Percentiles rank a stretch among this genome's conserved stretches.
phyloP scores from a whole-genome alignment of 1,140 invertebrate genomes.

The Metopolophium dirhodum region DNA sequence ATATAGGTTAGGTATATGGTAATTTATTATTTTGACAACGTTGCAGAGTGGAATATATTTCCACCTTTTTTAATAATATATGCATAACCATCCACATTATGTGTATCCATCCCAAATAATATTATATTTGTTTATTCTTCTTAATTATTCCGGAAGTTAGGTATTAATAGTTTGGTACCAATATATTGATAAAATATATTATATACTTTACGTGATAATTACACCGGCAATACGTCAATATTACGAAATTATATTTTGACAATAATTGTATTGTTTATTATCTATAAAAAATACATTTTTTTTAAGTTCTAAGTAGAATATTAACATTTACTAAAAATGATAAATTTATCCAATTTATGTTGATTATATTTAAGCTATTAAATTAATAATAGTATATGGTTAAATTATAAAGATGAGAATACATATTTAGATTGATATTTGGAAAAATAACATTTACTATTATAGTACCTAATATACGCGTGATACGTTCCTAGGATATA shows the following conservation, averaged over 20 bases:
- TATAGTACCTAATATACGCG: no score
- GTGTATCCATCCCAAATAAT: not conserved
- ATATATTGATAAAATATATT: not conserved
- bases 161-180: not conserved
- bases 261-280: not conserved
- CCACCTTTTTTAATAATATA: slow-evolving; percentile 5
- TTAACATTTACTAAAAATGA: no score
- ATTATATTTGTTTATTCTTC: not conserved
- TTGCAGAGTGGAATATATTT: not conserved
- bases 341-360: not conserved
- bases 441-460: no score
- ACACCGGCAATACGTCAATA: no score
- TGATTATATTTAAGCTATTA: not conserved
- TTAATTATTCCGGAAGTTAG: not conserved
- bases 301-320: not conserved
- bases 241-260: not conserved
- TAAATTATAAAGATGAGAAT: no score
- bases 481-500: no score
- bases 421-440: no score
- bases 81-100: not conserved
- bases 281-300: not conserved
- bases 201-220: not conserved
- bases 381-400: no score
- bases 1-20: not conserved
- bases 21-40: slow-evolving; percentile 8